Conservation (phyloP, 1,140 invertebrate species). For the Pygmarrhopalites habei region DNA sequence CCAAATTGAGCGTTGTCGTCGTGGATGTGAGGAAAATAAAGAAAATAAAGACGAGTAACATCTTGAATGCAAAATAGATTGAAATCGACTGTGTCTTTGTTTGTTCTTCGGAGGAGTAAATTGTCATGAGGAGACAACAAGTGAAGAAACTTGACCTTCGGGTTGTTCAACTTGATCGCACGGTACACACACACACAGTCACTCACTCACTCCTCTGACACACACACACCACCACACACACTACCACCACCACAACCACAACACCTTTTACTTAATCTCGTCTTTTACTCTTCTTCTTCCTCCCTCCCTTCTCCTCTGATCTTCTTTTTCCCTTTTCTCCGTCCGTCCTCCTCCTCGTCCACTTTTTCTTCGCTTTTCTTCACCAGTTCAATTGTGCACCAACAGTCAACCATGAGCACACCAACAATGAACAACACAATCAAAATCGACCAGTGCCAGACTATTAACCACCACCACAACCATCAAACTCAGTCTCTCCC, state of each 20-base stretch:
- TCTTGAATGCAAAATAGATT: constrained; percentile 13
- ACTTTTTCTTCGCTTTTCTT: neutral
- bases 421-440: too few relatives aligned
- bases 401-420: too few relatives aligned
- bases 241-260: neutral
- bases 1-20: too few relatives aligned
- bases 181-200: too few relatives aligned
- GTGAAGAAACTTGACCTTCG: constrained; percentile 25
- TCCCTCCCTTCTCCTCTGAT: neutral
- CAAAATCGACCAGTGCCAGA: too few relatives aligned
- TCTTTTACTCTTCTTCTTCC: neutral
- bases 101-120: constrained; percentile 10
- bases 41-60: constrained; percentile 5
- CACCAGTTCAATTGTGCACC: neutral
- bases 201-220: neutral
- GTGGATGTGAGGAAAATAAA: neutral
- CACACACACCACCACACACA: neutral
- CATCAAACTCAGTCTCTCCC: too few relatives aligned
- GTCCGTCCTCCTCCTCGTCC: neutral
- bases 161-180: constrained; percentile 28
- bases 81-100: constrained; percentile 6
- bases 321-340: neutral
- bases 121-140: neutral
- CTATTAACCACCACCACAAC: too few relatives aligned
- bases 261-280: neutral